Evolutionary conservation across 2,113 vertebrate genomes (phyloP).

Genomic region (pig (Sus scrofa)): DNA sequence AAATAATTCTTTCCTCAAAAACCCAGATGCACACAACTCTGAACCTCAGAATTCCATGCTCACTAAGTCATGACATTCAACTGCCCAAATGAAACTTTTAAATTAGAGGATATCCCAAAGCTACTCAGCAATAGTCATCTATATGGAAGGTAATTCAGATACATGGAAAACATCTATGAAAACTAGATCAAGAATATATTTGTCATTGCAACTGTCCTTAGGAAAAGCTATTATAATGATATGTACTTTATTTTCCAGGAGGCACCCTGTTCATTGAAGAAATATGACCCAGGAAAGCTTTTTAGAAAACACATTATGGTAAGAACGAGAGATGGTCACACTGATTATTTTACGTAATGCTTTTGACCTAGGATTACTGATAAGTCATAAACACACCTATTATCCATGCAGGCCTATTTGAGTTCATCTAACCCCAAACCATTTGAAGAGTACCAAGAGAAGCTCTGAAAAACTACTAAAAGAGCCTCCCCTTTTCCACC

Average conservation of each 20-base stretch:
- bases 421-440: slow-evolving; percentile 35
- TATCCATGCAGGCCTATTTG: not conserved
- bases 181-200: not conserved
- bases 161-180: slow-evolving; percentile 17
- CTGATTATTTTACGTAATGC: slow-evolving; percentile 35
- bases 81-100: slow-evolving; percentile 31
- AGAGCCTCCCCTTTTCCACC: not conserved
- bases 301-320: slow-evolving; percentile 56
- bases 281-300: slow-evolving; percentile 56
- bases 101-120: not conserved
- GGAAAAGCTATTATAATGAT: slow-evolving; percentile 34
- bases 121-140: slow-evolving; percentile 17
- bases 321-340: slow-evolving; percentile 31
- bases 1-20: slow-evolving; percentile 67
- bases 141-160: not conserved
- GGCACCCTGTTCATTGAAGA: slow-evolving; percentile 8
- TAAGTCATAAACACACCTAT: slow-evolving; percentile 29
- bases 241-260: slow-evolving; percentile 7
- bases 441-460: not conserved
- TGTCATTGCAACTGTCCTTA: not conserved
- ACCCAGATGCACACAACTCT: not conserved
- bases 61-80: not conserved
- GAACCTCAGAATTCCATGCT: not conserved
- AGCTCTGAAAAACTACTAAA: not conserved
- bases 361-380: slow-evolving; percentile 60